Base-by-base conservation (phyloP, 1,140 invertebrate species). In the Trichonephila clavipes region DNA sequence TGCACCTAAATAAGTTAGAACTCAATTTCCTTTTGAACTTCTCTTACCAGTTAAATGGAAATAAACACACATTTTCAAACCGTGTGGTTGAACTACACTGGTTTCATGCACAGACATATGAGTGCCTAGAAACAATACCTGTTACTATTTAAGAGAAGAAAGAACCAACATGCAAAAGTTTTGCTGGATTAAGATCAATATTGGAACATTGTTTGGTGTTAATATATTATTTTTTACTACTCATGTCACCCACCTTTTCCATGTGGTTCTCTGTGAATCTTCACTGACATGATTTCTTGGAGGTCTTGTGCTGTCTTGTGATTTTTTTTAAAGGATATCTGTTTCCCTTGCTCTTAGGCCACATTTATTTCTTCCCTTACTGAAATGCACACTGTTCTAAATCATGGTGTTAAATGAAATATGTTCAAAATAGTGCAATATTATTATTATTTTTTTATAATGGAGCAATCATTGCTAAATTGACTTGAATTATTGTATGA, bases 101-200 rank as follows among this genome's bases (percentile, higher is more conserved):
- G 83, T 87, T 93, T 93, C 28, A 87, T 93, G 91, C 92, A 93
- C 92, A 40, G 28, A 93, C 3, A 28, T 87, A 18, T 62, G 92
- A 93, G 92, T 93, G 92, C 92, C 92, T 93, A 93, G 66, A 64
- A 88, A 93, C 92, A 88, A 34, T 85, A 69, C 24, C 28, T 87
- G 91, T 93, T 92, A 66, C 82, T 92, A 51, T 85, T 69, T 83
- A 24, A 66, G 72, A 34, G n/a, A 85, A 77, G 51, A 77, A 34
- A 18, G 28, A 77, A 77, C 34, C 72, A 77, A 77, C 34, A 77
- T 77, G 14, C 34, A 77, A 77, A 77, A 28, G 7, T 59, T 44
- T 51, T 85, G 7, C 16, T 28, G 64, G 24, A 19, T 87, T 64
- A 59, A 64, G 58, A 87, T 87, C 85, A 87, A 87, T 61, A 64